Conservation (phyloP, 2,113 vertebrate genomes). For the Psettodes erumei region DNA sequence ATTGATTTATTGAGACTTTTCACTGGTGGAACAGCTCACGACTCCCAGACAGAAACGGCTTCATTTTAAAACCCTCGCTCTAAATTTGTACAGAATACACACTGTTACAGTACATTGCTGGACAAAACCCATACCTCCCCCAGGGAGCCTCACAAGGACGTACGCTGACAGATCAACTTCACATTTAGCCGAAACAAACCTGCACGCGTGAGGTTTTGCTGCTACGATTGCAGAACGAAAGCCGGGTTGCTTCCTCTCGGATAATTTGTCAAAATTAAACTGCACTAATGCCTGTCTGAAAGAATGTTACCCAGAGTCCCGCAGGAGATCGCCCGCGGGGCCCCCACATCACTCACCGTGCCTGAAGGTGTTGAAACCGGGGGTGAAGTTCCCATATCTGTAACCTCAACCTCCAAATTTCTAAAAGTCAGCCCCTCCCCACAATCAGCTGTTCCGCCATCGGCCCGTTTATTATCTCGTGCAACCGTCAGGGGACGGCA, state of each 20-base stretch:
- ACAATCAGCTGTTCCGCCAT: slow-evolving; percentile 54
- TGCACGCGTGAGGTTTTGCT: slow-evolving; percentile 27
- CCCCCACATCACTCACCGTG: slow-evolving; percentile 62
- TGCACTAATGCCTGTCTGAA: slow-evolving; percentile 45
- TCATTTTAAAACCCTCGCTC: slow-evolving; percentile 1
- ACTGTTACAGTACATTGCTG: background rate
- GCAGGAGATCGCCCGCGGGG: slow-evolving; percentile 13
- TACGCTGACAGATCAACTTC: slow-evolving; percentile 36
- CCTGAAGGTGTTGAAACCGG: slow-evolving; percentile 67
- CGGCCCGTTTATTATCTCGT: slow-evolving; percentile 60
- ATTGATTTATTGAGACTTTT: background rate
- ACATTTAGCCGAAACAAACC: slow-evolving; percentile 30
- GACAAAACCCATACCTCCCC: too few species aligned
- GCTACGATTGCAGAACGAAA: slow-evolving; percentile 26
- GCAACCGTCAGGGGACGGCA: slow-evolving; percentile 38
- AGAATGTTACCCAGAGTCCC: slow-evolving; percentile 57
- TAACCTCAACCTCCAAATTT: slow-evolving; percentile 46
- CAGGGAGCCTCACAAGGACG: slow-evolving; percentile 28
- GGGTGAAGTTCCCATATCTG: slow-evolving; percentile 58
- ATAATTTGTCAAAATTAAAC: slow-evolving; percentile 53
- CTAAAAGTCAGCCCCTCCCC: too few species aligned
- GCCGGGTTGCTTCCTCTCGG: slow-evolving; percentile 44
- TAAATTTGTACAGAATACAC: background rate
- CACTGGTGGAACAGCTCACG: background rate
- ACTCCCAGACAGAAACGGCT: background rate